Conservation (phyloP, 2,797 vertebrate genomes). For the Oreonectes daqikongensis region DNA sequence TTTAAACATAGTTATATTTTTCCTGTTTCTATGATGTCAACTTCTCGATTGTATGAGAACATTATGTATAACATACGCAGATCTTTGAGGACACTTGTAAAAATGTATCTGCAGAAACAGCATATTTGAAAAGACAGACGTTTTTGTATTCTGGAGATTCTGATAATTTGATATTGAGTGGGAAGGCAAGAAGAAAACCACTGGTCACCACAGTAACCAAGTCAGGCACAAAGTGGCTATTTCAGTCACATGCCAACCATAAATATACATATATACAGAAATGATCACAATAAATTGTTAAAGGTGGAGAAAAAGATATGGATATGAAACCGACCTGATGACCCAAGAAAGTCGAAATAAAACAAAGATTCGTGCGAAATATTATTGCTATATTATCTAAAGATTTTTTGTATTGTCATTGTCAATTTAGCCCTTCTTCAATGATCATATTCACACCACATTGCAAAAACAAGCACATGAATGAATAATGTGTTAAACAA, state of each 20-base stretch:
- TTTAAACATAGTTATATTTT: conserved; percentile 5
- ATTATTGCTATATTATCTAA: conserved; percentile 1
- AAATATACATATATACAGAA: not conserved
- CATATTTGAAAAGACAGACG: not conserved
- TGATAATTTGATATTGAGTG: not conserved
- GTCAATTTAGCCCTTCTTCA: not conserved
- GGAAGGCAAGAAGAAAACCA: conserved; percentile 39
- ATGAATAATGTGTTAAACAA: conserved; percentile 17
- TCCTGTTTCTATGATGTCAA: not conserved
- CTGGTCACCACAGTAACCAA: conserved; percentile 32
- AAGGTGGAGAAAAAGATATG: not conserved
- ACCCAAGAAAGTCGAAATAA: not conserved
- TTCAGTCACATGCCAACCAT: conserved; percentile 58
- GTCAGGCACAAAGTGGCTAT: conserved; percentile 73
- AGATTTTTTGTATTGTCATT: not conserved
- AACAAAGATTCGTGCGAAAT: not conserved
- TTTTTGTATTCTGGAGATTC: not conserved
- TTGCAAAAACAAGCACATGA: conserved; percentile 21
- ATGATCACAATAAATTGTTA: not conserved
- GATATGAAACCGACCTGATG: conserved; percentile 10
- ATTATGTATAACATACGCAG: not conserved
- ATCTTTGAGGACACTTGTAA: conserved; percentile 18
- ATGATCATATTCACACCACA: not conserved
- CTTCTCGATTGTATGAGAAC: conserved; percentile 1
- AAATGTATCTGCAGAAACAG: conserved; percentile 2